Conservation (phyloP, 1,140 invertebrate genomes). For the Marisa cornuarietis region DNA sequence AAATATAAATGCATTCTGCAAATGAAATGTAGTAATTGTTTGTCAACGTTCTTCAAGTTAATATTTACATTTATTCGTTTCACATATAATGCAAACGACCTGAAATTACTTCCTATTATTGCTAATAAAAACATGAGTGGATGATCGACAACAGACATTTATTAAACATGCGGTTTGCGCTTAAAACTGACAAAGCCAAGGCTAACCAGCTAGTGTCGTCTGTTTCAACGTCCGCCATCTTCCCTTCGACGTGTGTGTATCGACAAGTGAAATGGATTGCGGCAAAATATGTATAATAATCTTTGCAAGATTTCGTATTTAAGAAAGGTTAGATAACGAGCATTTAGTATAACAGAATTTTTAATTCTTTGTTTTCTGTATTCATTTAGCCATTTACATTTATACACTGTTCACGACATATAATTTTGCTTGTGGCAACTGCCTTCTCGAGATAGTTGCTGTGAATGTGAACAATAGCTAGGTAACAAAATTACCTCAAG, state of each 20-base stretch:
- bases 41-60: too few species aligned
- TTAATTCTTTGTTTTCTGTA: not conserved
- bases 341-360: not conserved
- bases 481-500: not conserved
- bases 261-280: conserved; percentile 1
- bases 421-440: not conserved
- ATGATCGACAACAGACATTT: not conserved
- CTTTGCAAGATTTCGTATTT: not conserved
- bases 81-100: not conserved
- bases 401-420: not conserved
- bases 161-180: too few species aligned
- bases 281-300: not conserved
- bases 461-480: too few species aligned
- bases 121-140: not conserved
- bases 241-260: conserved; percentile 22
- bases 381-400: too few species aligned
- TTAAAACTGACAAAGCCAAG: too few species aligned
- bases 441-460: too few species aligned
- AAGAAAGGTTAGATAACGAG: too few species aligned
- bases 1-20: too few species aligned
- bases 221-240: conserved; percentile 22
- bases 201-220: conserved; percentile 22
- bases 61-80: too few species aligned
- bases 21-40: too few species aligned
- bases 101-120: not conserved